Conservation (phyloP, 2,113 vertebrate genomes). For the Monopterus albus region DNA sequence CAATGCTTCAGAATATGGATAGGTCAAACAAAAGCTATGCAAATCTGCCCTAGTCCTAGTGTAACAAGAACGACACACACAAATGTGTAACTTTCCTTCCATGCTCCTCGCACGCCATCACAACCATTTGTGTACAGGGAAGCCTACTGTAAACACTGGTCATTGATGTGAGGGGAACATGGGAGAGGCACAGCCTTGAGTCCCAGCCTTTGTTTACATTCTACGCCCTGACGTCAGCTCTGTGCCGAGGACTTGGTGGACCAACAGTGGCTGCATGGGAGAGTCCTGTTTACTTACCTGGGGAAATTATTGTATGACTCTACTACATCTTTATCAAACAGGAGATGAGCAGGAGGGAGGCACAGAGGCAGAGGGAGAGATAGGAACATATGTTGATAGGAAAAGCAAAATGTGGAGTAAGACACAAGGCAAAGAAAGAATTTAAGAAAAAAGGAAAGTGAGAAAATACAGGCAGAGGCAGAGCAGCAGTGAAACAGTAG, state of each 20-base stretch:
- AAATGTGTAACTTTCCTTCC: conserved; percentile 70
- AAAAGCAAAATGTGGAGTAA: neutral
- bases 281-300: conserved; percentile 72
- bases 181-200: conserved; percentile 65
- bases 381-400: neutral
- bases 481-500: neutral
- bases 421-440: neutral
- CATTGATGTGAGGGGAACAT: conserved; percentile 54
- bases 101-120: conserved; percentile 26
- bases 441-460: neutral
- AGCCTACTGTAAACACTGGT: conserved; percentile 58
- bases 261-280: conserved; percentile 58
- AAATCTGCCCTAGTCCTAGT: neutral
- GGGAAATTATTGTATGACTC: conserved; percentile 37
- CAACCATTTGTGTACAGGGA: conserved; percentile 26
- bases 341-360: neutral
- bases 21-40: conserved; percentile 45
- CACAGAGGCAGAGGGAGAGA: neutral
- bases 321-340: conserved; percentile 58
- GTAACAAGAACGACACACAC: conserved; percentile 38
- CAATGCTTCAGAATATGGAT: conserved; percentile 28
- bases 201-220: conserved; percentile 79
- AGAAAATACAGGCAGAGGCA: neutral
- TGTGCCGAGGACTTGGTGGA: conserved; percentile 38
- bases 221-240: conserved; percentile 77